A percentile compares a stretch with the other conserved stretches of the same genome.
These are phyloP conservation scores for Anastrepha obliqua DNA, from an alignment of 1,140 invertebrate genomes.

Conservation along the genomic window DNA sequence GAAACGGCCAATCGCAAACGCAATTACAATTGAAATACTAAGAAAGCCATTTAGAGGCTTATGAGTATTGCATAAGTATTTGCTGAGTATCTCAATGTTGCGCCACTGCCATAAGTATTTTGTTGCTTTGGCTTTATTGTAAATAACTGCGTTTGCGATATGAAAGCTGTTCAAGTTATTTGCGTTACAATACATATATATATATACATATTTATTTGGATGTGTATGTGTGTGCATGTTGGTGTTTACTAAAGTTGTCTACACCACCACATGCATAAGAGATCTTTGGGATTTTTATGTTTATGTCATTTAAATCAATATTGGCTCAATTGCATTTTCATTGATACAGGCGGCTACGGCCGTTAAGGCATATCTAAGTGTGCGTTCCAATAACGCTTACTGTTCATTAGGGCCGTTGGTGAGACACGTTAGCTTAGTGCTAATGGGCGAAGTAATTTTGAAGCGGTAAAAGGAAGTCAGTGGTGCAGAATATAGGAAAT, in stretches of 20 bases:
- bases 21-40: slow-evolving; percentile 38
- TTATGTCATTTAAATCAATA: slow-evolving; percentile 18
- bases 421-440: background rate
- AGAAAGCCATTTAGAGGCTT: slow-evolving; percentile 48
- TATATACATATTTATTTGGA: background rate
- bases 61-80: slow-evolving; percentile 2
- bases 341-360: background rate
- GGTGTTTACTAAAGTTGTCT: background rate
- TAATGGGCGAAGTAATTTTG: slow-evolving; percentile 3
- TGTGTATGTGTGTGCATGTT: background rate
- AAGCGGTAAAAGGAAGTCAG: background rate
- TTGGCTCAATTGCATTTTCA: background rate
- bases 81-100: slow-evolving; percentile 13
- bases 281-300: background rate
- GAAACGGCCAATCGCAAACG: background rate
- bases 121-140: slow-evolving; percentile 5
- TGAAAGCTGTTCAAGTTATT: background rate
- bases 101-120: slow-evolving; percentile 11
- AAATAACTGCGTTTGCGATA: background rate
- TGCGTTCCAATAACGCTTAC: background rate
- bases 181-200: background rate
- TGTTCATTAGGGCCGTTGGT: slow-evolving; percentile 5
- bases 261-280: background rate
- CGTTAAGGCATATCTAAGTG: background rate
- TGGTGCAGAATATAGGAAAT: background rate